A percentile compares a stretch with the other conserved stretches of the same genome.
Conservation (phyloP, 2,113 vertebrate species). For the Sander vitreus region DNA sequence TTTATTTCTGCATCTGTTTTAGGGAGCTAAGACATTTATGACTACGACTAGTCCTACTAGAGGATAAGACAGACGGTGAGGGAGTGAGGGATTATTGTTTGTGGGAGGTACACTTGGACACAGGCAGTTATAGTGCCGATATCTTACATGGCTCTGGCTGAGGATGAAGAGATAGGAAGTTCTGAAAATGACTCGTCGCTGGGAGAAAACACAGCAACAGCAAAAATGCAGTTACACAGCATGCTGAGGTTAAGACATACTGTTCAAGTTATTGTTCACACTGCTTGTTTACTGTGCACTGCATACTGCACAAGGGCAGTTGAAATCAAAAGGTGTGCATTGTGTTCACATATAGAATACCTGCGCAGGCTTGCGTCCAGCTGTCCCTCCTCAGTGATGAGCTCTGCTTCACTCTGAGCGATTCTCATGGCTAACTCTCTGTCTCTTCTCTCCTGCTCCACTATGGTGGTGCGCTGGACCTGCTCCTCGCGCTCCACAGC, state of each 20-base stretch:
- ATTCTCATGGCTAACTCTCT: slow-evolving; percentile 96
- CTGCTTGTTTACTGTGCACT: slow-evolving; percentile 7
- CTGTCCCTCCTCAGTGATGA: slow-evolving; percentile 93
- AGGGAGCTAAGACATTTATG: slow-evolving; percentile 45
- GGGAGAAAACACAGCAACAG: slow-evolving; percentile 72
- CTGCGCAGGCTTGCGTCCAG: slow-evolving; percentile 90
- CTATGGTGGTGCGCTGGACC: slow-evolving; percentile 86
- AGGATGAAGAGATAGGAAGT: slow-evolving; percentile 72
- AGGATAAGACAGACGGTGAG: slow-evolving; percentile 34
- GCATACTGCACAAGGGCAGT: too few relatives aligned
- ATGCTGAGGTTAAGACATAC: slow-evolving; percentile 9
- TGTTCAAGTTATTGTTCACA: not conserved
- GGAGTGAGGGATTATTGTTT: slow-evolving; percentile 7
- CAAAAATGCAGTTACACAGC: slow-evolving; percentile 47
- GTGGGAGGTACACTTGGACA: slow-evolving; percentile 34
- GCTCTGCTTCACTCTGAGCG: slow-evolving; percentile 94
- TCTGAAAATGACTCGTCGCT: slow-evolving; percentile 74
- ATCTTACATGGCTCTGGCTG: slow-evolving; percentile 81
- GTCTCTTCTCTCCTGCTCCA: slow-evolving; percentile 96
- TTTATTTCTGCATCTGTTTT: slow-evolving; percentile 45
- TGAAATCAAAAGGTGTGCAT: not conserved
- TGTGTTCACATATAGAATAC: slow-evolving; percentile 75
- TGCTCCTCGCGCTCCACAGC: slow-evolving; percentile 91
- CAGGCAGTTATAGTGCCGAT: slow-evolving; percentile 7
- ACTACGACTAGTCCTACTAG: slow-evolving; percentile 9